Percentiles rank a stretch among this genome's conserved stretches.
phyloP scores from a whole-genome alignment of 1,140 invertebrate species.

The Dreissena polymorpha region DNA sequence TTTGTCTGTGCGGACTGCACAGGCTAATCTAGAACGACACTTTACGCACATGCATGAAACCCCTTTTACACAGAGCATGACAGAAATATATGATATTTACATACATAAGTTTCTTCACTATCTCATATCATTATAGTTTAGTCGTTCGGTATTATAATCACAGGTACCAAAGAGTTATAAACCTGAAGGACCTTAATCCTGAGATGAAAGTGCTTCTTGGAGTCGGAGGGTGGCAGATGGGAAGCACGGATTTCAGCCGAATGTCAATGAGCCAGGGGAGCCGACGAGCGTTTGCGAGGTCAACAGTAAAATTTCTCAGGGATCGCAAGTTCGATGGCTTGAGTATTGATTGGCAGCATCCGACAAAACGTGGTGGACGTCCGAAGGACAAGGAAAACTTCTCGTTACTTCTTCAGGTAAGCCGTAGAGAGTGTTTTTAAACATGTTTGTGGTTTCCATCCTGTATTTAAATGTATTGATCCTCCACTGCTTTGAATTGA shows the following conservation, averaged over 20 bases:
- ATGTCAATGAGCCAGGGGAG: slow-evolving; percentile 81
- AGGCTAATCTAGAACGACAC: no score
- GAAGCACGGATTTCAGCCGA: slow-evolving; percentile 91
- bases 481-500: no score
- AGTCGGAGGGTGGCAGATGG: slow-evolving; percentile 97
- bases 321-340: slow-evolving; percentile 96
- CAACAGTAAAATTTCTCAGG: slow-evolving; percentile 94
- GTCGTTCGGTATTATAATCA: no score
- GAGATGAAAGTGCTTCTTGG: slow-evolving; percentile 94
- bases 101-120: no score
- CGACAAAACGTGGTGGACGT: slow-evolving; percentile 81
- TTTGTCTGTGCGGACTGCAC: no score
- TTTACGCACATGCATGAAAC: no score
- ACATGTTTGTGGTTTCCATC: not conserved
- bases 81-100: no score
- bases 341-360: slow-evolving; percentile 99
- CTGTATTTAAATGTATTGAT: no score
- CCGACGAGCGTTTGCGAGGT: slow-evolving; percentile 90
- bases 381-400: slow-evolving; percentile 83
- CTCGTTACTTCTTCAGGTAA: slow-evolving; percentile 73
- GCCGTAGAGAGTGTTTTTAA: slow-evolving; percentile 1
- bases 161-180: slow-evolving; percentile 80
- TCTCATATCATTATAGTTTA: no score
- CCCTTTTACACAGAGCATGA: no score
- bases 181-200: slow-evolving; percentile 92